Evolutionary conservation across 1,140 invertebrate species (phyloP).

Genomic region (Pseudobourletiella spinata): DNA sequence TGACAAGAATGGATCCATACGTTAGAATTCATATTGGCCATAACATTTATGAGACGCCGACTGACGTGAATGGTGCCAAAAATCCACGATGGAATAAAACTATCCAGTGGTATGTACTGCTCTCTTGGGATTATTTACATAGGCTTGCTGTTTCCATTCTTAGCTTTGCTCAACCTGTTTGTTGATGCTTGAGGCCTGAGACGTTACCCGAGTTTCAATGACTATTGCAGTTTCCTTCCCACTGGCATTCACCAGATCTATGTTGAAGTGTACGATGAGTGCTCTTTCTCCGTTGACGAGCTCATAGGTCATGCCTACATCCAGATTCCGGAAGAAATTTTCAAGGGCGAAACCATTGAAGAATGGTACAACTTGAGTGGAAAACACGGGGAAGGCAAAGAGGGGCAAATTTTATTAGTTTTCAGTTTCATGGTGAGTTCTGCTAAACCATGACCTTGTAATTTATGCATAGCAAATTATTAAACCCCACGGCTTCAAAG

Average conservation of each 20-base stretch:
- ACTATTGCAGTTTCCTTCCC: constrained; percentile 61
- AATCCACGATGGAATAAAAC: constrained; percentile 92
- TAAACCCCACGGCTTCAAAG: too few relatives aligned
- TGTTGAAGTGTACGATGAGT: constrained; percentile 93
- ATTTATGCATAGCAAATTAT: too few relatives aligned
- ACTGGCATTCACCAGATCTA: constrained; percentile 77
- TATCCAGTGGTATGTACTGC: constrained; percentile 64
- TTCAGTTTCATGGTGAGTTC: constrained; percentile 53
- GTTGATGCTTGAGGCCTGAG: too few relatives aligned
- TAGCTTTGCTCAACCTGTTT: too few relatives aligned
- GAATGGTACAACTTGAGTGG: constrained; percentile 88
- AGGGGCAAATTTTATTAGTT: constrained; percentile 63
- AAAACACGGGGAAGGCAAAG: constrained; percentile 79
- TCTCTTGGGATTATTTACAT: too few relatives aligned
- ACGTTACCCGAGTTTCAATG: too few relatives aligned
- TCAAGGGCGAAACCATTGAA: constrained; percentile 79
- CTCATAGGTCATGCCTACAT: constrained; percentile 85
- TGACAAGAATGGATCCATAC: constrained; percentile 91
- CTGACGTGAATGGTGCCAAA: constrained; percentile 88
- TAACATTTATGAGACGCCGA: constrained; percentile 89
- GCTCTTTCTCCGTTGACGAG: constrained; percentile 91
- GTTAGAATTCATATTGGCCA: constrained; percentile 85
- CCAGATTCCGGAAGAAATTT: constrained; percentile 68
- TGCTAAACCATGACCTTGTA: too few relatives aligned
- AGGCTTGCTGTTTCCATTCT: too few relatives aligned